Base-by-base conservation (phyloP, 2,797 vertebrate species). In the Remorina albescens region DNA sequence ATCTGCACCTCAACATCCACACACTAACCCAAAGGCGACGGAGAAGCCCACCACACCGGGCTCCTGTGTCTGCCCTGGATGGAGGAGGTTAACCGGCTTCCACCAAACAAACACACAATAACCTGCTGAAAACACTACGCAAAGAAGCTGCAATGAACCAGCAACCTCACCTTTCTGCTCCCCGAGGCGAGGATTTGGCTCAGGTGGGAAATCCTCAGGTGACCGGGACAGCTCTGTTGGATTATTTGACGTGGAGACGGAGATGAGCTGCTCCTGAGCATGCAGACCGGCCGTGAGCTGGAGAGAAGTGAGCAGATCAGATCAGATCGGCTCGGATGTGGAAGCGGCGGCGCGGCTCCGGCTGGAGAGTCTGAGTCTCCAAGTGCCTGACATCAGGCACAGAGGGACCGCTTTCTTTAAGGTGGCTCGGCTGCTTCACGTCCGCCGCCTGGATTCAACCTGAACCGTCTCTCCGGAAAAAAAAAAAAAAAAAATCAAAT, bases 101-200 rank as follows among this genome's bases (percentile, higher is more conserved):
- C 15, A 10, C 55, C 25, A 19, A 53, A 53, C 44, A 71, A 30
- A 30, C n/a, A n/a, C 37, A 11, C 1, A 39, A 26, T 28, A 10
- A 58, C 16, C 56, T 5, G 69, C 75, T 53, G 63, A 19, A 21
- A 71, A 73, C 82, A 78, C 65, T 75, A 69, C 0, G 10, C n/a
- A 47, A 53, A 30, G 2, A 46, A 28, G 8, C 26, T 58, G 30
- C 19, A 26, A 54, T 32, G 0, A 71, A 51, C 65, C n/a, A 56
- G 25, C 39, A 66, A 44, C 63, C 92, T 91, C 92, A 94, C 93
- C 93, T 93, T 82, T 53, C 37, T 59, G 21, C 39, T 3, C 23
- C 12, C 47, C 15, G 36, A 26, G 59, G 56, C 34, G 56, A 64
- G 67, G 74, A 78, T 81, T 34, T 41, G 80, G 46, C 58, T 70